These are phyloP conservation scores for Phenacoccus solenopsis DNA, from an alignment of 1,140 invertebrate species.

Conservation along the genomic window DNA sequence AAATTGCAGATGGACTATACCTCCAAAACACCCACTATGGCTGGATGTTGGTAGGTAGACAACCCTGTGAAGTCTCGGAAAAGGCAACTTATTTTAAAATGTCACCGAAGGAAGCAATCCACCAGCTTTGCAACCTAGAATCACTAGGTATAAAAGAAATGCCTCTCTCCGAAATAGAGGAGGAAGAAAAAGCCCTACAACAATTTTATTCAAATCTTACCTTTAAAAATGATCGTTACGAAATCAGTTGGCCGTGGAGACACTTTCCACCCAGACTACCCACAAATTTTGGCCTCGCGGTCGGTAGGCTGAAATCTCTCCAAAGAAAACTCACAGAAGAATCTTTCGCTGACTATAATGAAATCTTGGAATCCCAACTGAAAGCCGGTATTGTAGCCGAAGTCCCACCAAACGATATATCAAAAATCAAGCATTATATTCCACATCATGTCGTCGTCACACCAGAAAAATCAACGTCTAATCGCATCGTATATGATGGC, in stretches of 20 bases:
- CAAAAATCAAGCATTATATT: too few species aligned
- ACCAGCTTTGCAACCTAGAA: background rate
- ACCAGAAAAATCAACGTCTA: too few species aligned
- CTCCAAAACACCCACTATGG: too few species aligned
- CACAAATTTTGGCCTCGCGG: background rate
- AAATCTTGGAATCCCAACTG: background rate
- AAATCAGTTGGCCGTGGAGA: background rate
- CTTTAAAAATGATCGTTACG: background rate
- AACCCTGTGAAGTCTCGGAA: too few species aligned
- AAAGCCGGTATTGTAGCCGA: background rate
- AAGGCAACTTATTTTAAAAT: too few species aligned
- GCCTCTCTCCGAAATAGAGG: background rate
- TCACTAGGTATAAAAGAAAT: background rate
- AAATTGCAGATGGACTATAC: too few species aligned
- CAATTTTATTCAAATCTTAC: background rate
- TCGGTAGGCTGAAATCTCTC: background rate
- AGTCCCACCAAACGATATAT: too few species aligned
- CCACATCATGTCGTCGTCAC: too few species aligned
- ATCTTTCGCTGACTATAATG: background rate
- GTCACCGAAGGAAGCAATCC: background rate
- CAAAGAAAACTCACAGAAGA: background rate
- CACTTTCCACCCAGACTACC: background rate
- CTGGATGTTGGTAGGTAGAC: too few species aligned
- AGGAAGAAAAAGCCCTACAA: background rate
- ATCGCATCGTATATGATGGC: too few species aligned